Conservation (phyloP, 64 coral and sea anemone species). For the Anthopleura sola region DNA sequence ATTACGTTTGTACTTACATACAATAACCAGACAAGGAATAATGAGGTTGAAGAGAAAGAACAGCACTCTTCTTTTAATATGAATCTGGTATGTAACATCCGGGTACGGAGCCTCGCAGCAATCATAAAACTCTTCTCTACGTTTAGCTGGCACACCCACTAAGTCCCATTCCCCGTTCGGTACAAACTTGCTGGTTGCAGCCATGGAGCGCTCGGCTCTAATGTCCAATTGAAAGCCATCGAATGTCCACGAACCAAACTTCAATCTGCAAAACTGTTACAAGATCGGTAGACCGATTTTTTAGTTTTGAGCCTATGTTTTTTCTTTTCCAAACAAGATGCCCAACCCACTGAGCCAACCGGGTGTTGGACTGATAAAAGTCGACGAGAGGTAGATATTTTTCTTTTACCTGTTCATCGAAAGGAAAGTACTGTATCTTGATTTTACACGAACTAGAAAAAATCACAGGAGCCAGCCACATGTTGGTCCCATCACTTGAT, state of each 20-base stretch:
- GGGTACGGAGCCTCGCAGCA: conserved; percentile 65
- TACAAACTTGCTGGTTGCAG: conserved; percentile 33
- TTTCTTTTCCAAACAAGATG: too few species aligned
- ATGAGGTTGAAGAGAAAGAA: conserved; percentile 82
- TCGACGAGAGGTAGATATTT: too few species aligned
- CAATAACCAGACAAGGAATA: conserved; percentile 65
- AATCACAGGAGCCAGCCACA: conserved; percentile 92
- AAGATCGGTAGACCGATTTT: too few species aligned
- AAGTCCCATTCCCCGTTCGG: conserved; percentile 73
- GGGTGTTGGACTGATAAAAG: too few species aligned
- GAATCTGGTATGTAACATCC: conserved; percentile 58
- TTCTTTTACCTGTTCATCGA: conserved; percentile 70
- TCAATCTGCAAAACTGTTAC: conserved; percentile 51
- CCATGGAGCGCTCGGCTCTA: conserved; percentile 24
- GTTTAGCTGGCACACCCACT: conserved; percentile 35
- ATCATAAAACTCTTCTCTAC: conserved; percentile 37
- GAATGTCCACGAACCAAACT: conserved; percentile 81
- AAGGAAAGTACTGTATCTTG: conserved; percentile 85
- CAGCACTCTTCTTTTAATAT: conserved; percentile 43
- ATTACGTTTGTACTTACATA: conserved; percentile 48
- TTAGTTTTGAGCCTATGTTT: too few species aligned
- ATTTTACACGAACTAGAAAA: conserved; percentile 92
- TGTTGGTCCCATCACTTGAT: conserved; percentile 59
- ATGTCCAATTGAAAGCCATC: conserved; percentile 61
- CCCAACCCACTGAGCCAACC: too few species aligned